These are phyloP conservation scores for Triplophysa dalaica DNA, from an alignment of 2,113 vertebrate genomes.

Conservation along the genomic window DNA sequence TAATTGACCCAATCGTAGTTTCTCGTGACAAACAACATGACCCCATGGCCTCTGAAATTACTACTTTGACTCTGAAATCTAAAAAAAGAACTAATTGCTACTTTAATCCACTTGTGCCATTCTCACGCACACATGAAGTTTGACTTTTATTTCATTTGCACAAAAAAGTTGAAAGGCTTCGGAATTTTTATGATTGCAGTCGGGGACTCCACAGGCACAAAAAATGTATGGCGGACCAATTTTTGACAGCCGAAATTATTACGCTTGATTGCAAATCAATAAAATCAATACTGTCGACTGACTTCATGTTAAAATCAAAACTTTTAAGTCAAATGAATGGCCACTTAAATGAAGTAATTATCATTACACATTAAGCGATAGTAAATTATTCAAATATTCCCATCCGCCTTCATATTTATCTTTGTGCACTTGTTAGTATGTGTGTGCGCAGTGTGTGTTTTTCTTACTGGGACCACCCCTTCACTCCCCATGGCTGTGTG, in stretches of 20 bases:
- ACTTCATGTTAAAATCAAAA: background rate
- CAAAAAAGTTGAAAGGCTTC: conserved; percentile 4
- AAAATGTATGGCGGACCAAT: background rate
- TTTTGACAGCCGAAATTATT: background rate
- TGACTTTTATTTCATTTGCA: conserved; percentile 4
- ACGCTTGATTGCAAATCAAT: conserved; percentile 13
- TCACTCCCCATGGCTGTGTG: conserved; percentile 57
- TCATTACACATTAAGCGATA: background rate
- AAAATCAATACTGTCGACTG: background rate
- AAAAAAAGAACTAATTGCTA: conserved; percentile 32
- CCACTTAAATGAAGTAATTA: background rate
- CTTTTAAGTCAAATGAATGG: background rate
- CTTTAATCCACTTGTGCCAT: conserved; percentile 22
- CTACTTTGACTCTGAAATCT: conserved; percentile 14
- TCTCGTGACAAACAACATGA: conserved; percentile 53
- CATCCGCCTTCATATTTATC: background rate
- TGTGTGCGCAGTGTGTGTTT: conserved; percentile 26
- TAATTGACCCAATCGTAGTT: conserved; percentile 44
- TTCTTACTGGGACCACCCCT: conserved; percentile 45
- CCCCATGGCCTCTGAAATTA: conserved; percentile 44
- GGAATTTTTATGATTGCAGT: background rate
- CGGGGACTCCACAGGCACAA: background rate
- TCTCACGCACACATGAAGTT: conserved; percentile 4
- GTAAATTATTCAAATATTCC: background rate
- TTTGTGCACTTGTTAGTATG: conserved; percentile 10